phyloP scores from a whole-genome alignment of 2,797 vertebrate species.

The Labeo calbasu region DNA sequence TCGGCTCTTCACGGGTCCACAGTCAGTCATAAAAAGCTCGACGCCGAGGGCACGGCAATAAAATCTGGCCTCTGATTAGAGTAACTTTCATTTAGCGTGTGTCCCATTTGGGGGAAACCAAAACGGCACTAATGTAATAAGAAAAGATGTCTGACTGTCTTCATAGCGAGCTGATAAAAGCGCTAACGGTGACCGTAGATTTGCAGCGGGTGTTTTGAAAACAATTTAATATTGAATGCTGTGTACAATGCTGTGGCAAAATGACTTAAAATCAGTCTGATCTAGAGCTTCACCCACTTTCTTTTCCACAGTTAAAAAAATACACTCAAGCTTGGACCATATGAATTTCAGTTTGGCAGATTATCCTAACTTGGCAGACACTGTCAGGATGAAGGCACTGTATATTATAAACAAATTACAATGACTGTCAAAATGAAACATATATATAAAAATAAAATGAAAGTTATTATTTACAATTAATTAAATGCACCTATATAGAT shows the following conservation, averaged over 20 bases:
- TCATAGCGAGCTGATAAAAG: slow-evolving; percentile 9
- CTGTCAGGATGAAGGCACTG: background rate
- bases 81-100: slow-evolving; percentile 41
- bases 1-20: slow-evolving; percentile 17
- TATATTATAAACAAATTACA: background rate
- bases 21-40: slow-evolving; percentile 26
- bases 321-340: background rate
- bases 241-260: background rate
- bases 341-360: background rate
- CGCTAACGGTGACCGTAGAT: slow-evolving; percentile 10
- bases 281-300: background rate
- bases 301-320: background rate
- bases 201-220: background rate
- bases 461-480: background rate
- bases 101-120: slow-evolving; percentile 28
- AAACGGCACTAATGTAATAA: slow-evolving; percentile 41
- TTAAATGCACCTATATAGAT: background rate
- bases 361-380: background rate
- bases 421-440: no score
- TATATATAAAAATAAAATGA: no score
- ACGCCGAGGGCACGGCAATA: slow-evolving; percentile 25
- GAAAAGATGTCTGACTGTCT: slow-evolving; percentile 35
- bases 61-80: slow-evolving; percentile 41
- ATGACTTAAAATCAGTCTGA: background rate
- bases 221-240: background rate